Base-by-base conservation (phyloP, 2,797 vertebrate species). In the Helicolenus hilgendorfi region DNA sequence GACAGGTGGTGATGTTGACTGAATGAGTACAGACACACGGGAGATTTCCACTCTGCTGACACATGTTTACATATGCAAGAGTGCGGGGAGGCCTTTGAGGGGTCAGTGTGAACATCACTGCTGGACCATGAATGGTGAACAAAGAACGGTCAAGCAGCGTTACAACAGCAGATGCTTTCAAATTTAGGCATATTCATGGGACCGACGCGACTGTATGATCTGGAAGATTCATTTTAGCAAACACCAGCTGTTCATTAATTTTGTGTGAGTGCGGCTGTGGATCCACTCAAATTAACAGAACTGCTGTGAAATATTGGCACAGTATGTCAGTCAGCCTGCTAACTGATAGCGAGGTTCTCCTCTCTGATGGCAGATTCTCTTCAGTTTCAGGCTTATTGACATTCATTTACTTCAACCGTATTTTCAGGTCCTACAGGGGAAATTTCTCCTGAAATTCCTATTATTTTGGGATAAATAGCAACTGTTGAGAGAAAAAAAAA, bases 241-340 rank as follows among this genome's bases (percentile, higher is more conserved):
- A 89, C 68, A 83, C 69, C 89, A 87, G 87, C 87, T 92, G 92
- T 86, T 93, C 73, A 83, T 91, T 91, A 49, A 83, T 86, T 87
- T 82, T 72, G 20, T 53, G 71, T 24, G 24, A 85, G 56, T 81
- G 81, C 3, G 4, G 59, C 79, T 71, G 72, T 49, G 49, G 68
- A 89, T 67, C 33, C 77, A 62, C 60, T 87, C 56, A 75, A 68
- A 77, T 93, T 38, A 87, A 84, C 60, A 56, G n/a, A 72, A 77
- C 75, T 77, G 58, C 63, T 85, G 65, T 76, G 67, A 92, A 90
- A 75, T 74, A 86, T 63, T 90, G 71, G 75, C 72, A 76, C 60
- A 60, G 75, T 35, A 35, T 83, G 72, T 77, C 81, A 88, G 72
- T 73, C 78, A 65, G 75, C 26, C 55, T 65, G 75, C 14, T 59